Conservation (phyloP, 92 coral and sea anemone genomes). For the Heliopora coerulea region DNA sequence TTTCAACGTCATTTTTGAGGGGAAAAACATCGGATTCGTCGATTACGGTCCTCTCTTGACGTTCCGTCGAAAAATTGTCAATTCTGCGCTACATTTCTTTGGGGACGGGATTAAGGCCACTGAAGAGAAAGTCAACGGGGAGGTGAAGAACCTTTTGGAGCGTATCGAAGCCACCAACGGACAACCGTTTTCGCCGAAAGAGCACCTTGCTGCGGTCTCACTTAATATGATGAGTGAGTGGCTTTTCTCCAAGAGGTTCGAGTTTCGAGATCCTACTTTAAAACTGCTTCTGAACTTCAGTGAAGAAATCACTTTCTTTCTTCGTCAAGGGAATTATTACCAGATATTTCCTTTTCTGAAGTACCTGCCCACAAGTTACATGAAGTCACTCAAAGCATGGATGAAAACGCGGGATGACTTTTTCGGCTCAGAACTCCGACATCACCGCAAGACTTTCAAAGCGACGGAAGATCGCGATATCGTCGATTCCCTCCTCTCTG, state of each 20-base stretch:
- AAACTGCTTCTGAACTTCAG: background rate
- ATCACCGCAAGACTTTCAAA: background rate
- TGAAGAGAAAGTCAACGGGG: constrained; percentile 61
- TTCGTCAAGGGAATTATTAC: constrained; percentile 17
- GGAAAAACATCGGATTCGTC: constrained; percentile 78
- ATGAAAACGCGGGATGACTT: constrained; percentile 12
- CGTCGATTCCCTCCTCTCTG: constrained; percentile 1
- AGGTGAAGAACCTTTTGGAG: constrained; percentile 62
- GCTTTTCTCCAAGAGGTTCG: constrained; percentile 67
- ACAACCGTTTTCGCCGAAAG: constrained; percentile 55
- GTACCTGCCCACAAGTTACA: constrained; percentile 28
- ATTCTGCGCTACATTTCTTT: constrained; percentile 86
- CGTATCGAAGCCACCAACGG: constrained; percentile 62
- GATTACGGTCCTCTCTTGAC: constrained; percentile 80
- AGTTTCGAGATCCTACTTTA: background rate
- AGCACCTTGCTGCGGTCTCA: constrained; percentile 67
- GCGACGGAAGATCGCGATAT: background rate
- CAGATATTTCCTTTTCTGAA: constrained; percentile 3
- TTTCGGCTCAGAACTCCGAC: background rate
- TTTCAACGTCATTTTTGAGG: constrained; percentile 42
- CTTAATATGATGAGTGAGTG: constrained; percentile 80
- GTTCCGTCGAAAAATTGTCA: constrained; percentile 80
- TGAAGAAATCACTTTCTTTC: constrained; percentile 1
- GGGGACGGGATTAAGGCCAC: constrained; percentile 61
- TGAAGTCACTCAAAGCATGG: constrained; percentile 10